phyloP scores from a whole-genome alignment of 2,888 invertebrate species.

The Chrysomela aeneicollis region DNA sequence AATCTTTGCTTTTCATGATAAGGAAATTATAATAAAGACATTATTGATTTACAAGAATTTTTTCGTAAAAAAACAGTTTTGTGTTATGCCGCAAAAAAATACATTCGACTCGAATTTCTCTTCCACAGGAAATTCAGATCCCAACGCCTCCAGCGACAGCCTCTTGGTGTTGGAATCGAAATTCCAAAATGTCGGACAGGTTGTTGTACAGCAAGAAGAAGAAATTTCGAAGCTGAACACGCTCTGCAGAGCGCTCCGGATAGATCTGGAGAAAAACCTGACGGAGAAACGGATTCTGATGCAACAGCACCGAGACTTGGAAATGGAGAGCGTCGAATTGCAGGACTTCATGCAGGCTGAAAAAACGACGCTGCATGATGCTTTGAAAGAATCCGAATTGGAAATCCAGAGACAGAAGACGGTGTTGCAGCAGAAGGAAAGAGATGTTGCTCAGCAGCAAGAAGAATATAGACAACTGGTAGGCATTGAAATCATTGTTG shows the following conservation, averaged over 20 bases:
- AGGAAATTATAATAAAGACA: too few relatives aligned
- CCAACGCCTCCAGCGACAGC: constrained; percentile 66
- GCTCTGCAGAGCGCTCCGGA: constrained; percentile 74
- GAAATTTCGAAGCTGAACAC: constrained; percentile 77
- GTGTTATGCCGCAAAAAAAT: too few relatives aligned
- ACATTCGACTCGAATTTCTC: too few relatives aligned
- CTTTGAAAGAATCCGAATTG: constrained; percentile 78
- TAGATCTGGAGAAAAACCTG: constrained; percentile 74
- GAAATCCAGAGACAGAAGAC: constrained; percentile 62
- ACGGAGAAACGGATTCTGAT: constrained; percentile 73
- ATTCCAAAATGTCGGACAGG: constrained; percentile 76
- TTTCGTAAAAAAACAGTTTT: too few relatives aligned
- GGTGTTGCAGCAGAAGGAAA: constrained; percentile 62
- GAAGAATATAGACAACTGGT: constrained; percentile 81
- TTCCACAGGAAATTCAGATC: constrained; percentile 42
- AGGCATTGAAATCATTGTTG: constrained; percentile 18
- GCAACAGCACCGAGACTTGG: constrained; percentile 79
- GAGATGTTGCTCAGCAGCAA: constrained; percentile 69
- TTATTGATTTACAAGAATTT: too few relatives aligned
- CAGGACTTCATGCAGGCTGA: constrained; percentile 90
- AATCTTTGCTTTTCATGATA: too few relatives aligned
- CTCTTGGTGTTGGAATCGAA: constrained; percentile 79
- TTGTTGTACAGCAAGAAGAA: constrained; percentile 77
- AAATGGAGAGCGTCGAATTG: constrained; percentile 82
- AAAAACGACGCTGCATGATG: constrained; percentile 80